Evolutionary conservation across 2,888 invertebrate species (phyloP), one percentile per base, ranked within the genome.

Genomic region (Elegia similella): DNA sequence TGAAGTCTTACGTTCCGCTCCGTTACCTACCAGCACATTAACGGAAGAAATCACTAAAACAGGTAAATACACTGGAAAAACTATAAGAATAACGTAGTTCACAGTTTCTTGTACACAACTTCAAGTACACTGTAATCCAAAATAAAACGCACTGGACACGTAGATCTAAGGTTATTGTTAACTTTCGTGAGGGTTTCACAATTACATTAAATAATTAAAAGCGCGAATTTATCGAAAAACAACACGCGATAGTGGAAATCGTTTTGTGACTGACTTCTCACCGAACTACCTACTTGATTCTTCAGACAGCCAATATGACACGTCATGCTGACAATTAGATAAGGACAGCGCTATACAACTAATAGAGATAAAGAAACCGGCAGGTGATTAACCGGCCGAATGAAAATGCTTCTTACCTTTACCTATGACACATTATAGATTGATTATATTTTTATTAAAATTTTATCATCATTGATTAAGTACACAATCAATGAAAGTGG

Each of bases 191-290:
- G 15, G 7, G 17, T 55, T 44, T 34, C 16, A 12, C 32, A 55
- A 12, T 34, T 61, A 59, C 58, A 62, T 48, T 43, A 58, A 69
- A 72, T 73, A 62, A 66, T 66, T 75, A 73, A 70, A 68, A 69
- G 64, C 64, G 63, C 69, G 67, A 77, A 77, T 69, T 69, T 69
- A 75, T 73, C 72, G 64, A 75, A 80, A 79, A 75, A 82, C 77
- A 81, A 72, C 73, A 71, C 66, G 74, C 78, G 71, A 79, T 73
- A 66, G 73, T 72, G 68, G 66, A 38, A 78, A 68, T 70, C 75
- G 69, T 69, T 84, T 80, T 78, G 88, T 83, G 73, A 90, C 89
- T 89, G 88, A 90, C 88, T 88, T 88, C 88, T 71, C 78, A 75
- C 78, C 75, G 76, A 34, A 50, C 50, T 75, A 73, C 38, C 23